These are phyloP conservation scores for Acridotheres tristis DNA, from an alignment of 2,797 vertebrate genomes.

Conservation along the genomic window DNA sequence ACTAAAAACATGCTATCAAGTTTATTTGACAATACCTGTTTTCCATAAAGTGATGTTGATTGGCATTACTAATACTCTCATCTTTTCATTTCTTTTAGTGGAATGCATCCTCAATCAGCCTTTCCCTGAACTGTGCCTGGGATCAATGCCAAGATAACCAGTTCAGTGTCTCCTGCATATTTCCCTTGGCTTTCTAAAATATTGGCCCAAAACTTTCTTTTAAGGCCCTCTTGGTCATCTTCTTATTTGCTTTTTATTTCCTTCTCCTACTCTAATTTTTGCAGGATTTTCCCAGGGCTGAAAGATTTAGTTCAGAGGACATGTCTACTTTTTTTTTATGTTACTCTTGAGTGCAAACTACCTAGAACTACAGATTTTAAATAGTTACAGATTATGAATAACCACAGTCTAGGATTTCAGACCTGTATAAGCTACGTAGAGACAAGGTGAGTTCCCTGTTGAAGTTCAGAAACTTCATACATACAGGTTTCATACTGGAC, in stretches of 20 bases:
- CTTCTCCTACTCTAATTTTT: neutral
- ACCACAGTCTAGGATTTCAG: neutral
- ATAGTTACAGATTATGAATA: neutral
- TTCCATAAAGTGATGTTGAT: neutral
- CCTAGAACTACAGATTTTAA: neutral
- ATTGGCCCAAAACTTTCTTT: neutral
- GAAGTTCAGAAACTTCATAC: neutral
- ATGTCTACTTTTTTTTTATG: neutral
- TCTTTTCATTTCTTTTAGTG: neutral
- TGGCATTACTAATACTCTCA: neutral
- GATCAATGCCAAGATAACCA: constrained; percentile 3
- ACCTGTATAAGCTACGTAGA: neutral
- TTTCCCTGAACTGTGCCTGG: neutral
- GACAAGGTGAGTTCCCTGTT: neutral
- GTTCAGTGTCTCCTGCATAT: neutral
- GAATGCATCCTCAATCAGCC: neutral
- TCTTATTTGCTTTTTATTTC: neutral
- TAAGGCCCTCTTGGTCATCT: neutral
- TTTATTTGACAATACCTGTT: neutral
- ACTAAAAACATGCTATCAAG: neutral
- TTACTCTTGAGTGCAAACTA: neutral
- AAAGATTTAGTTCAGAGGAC: neutral
- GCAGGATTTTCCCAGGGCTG: neutral
- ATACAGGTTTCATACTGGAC: neutral
- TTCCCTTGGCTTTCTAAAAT: neutral